Percentiles rank a stretch among this genome's conserved stretches.
phyloP scores from a whole-genome alignment of 2,113 vertebrate species.

The Pachyramphus minor region DNA sequence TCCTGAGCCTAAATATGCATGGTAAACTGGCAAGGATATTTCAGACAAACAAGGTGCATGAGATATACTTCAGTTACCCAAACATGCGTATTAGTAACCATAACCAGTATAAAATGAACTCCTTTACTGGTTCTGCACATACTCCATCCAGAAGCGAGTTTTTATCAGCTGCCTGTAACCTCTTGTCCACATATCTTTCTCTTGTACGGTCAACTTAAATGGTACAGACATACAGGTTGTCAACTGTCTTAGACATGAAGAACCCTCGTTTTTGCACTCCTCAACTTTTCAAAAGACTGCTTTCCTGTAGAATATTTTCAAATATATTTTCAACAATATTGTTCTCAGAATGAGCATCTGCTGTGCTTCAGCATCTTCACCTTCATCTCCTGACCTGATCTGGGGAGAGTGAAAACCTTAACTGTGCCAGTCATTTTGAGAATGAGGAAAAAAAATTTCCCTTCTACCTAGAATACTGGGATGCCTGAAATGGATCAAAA shows the following conservation, averaged over 20 bases:
- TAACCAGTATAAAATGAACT: background rate
- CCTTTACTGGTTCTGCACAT: background rate
- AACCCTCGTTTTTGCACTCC: background rate
- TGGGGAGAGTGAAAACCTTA: background rate
- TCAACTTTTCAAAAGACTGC: background rate
- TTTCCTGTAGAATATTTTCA: background rate
- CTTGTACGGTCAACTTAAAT: background rate
- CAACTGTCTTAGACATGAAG: background rate
- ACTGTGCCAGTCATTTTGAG: background rate
- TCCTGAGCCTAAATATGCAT: background rate
- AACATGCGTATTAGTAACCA: background rate
- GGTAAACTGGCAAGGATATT: background rate
- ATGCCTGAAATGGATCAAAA: background rate
- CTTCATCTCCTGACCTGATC: background rate
- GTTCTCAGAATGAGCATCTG: background rate
- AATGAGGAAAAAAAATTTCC: background rate
- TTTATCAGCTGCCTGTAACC: background rate
- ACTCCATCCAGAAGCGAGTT: background rate
- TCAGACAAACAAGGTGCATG: background rate
- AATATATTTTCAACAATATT: background rate
- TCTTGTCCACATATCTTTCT: background rate
- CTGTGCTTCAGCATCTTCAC: background rate
- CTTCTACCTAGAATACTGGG: background rate
- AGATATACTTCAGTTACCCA: background rate
- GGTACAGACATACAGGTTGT: background rate